Evolutionary conservation across 2,113 vertebrate genomes (phyloP).

Genomic region (Macaca mulatta): DNA sequence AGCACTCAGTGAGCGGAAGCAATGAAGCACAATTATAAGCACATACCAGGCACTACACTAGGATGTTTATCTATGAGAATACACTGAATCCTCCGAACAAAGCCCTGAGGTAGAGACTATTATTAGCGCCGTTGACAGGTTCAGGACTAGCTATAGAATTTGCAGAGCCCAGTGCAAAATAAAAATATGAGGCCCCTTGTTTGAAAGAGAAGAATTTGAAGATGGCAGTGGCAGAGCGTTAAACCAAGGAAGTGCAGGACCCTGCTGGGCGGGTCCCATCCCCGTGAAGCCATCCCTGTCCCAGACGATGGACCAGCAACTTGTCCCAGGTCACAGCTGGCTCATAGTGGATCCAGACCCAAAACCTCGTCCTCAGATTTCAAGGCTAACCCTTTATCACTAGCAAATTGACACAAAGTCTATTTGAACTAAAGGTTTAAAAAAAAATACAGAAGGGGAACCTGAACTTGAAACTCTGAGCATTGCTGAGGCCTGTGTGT

Average conservation of each 20-base stretch:
- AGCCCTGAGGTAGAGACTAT: neutral
- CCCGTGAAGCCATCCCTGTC: neutral
- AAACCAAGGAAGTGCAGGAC: neutral
- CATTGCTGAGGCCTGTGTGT: accelerated
- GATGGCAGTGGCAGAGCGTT: neutral
- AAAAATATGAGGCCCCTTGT: neutral
- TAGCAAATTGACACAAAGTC: neutral
- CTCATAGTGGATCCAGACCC: neutral
- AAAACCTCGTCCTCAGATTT: neutral
- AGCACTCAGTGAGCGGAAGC: neutral
- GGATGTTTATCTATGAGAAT: neutral
- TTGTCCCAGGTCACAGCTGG: neutral
- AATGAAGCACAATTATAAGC: neutral
- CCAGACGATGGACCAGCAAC: neutral
- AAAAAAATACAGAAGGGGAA: neutral
- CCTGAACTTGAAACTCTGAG: neutral
- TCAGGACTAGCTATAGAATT: neutral
- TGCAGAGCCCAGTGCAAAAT: neutral
- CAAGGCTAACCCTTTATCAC: neutral
- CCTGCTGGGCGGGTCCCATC: accelerated
- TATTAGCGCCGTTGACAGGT: neutral
- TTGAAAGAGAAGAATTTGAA: neutral
- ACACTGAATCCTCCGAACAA: neutral
- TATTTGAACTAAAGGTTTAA: neutral
- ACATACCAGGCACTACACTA: accelerated